Base-by-base conservation (phyloP, 2,797 vertebrate genomes). In the Sciaenops ocellatus region DNA sequence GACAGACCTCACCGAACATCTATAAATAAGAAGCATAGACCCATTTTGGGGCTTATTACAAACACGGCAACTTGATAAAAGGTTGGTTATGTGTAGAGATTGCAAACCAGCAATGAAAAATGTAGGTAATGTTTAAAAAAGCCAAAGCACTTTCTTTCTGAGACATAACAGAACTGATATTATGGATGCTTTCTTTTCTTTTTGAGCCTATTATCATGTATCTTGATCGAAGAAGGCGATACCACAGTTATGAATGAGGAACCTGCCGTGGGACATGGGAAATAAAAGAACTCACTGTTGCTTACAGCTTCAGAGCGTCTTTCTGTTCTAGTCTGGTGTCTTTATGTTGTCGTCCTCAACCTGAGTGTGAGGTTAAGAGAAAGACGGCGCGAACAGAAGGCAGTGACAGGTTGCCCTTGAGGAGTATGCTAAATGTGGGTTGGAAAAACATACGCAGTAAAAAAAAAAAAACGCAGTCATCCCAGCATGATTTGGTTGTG, bases 61-160 rank as follows among this genome's bases (percentile, higher is more conserved):
- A 74, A 77, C 60, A 62, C 13, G 38, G 44, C 55, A 57, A 15
- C 28, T 66, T 80, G 20, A 80, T 73, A 48, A 71, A 56, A 56
- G 30, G 47, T 17, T 30, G 47, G 22, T 12, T n/a, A 26, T 70
- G 34, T 38, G 18, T 56, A 17, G 41, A 44, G 62, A 22, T 64
- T 15, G 56, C 41, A 56, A 65, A 51, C 30, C 42, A 65, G 48
- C 1, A 1, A 15, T 16, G 13, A 51, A 6, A 60, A 41, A 57
- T 28, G 26, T 34, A 61, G n/a, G 20, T 60, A 11, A 52, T 52
- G 51, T 42, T 46, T 38, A 38, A 38, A 38, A 17, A 50, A 26
- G 6, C n/a, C 13, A 9, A 59, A 64, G 30, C 55, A 12, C 44
- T 26, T 20, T 18, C 9, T 26, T 46, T 30, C 57, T 4, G 13